Conservation (phyloP, 2,113 vertebrate species). For the Coryphaenoides rupestris region DNA sequence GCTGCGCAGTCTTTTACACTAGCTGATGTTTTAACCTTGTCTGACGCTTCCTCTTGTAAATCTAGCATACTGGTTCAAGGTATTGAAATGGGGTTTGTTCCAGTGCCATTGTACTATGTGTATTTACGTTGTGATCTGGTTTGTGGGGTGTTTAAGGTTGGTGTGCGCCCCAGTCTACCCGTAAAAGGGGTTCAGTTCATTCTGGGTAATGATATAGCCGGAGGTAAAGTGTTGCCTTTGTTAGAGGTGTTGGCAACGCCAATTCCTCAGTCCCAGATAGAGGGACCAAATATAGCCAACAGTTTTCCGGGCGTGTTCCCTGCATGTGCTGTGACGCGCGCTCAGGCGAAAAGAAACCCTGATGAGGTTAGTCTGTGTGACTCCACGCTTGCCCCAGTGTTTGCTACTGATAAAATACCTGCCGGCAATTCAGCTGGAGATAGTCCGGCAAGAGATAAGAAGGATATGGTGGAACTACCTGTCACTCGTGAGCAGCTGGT, state of each 20-base stretch:
- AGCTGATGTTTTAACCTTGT: not conserved
- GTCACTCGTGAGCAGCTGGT: no score
- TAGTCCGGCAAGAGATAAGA: no score
- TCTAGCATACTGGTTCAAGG: not conserved
- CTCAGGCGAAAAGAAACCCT: conserved; percentile 2
- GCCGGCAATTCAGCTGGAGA: no score
- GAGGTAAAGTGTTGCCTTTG: conserved; percentile 1
- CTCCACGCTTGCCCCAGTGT: no score
- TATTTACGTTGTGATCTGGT: not conserved
- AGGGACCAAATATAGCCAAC: no score
- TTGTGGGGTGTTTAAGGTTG: not conserved
- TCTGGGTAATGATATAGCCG: conserved; percentile 13
- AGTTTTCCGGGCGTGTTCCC: no score
- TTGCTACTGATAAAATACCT: no score
- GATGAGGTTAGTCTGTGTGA: no score
- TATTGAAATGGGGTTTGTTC: not conserved
- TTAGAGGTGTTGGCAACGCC: conserved; percentile 9
- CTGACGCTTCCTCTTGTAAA: not conserved
- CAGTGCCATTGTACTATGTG: not conserved
- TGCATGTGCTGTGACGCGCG: conserved; percentile 1
- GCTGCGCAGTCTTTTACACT: not conserved
- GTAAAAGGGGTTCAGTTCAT: conserved; percentile 5
- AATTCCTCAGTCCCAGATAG: no score
- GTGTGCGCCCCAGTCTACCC: not conserved
- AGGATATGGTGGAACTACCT: no score